phyloP scores from a whole-genome alignment of 2,888 invertebrate genomes.

The Platynereis dumerilii region DNA sequence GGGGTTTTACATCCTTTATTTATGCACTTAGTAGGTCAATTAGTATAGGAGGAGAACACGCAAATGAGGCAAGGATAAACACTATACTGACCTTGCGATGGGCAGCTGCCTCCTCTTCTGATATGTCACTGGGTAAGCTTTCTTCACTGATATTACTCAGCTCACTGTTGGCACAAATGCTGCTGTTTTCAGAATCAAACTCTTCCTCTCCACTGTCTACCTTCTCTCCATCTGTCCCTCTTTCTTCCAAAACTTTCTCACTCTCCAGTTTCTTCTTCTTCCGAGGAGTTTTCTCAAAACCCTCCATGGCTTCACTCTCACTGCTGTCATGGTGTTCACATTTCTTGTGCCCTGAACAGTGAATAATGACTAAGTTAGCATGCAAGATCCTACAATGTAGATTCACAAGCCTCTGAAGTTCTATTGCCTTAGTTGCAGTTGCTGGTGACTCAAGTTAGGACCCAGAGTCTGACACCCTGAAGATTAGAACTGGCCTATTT shows the following conservation, averaged over 20 bases:
- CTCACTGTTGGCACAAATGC: slow-evolving; percentile 46
- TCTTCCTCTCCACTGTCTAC: slow-evolving; percentile 21
- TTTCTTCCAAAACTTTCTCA: slow-evolving; percentile 29
- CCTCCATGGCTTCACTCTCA: slow-evolving; percentile 48
- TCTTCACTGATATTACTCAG: slow-evolving; percentile 55
- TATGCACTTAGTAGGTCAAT: too few species aligned
- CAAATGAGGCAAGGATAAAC: too few species aligned
- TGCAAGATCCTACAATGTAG: too few species aligned
- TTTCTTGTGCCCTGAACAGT: slow-evolving; percentile 15
- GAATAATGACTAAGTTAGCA: too few species aligned
- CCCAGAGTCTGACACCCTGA: too few species aligned
- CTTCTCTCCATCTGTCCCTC: neutral
- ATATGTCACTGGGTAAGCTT: slow-evolving; percentile 40
- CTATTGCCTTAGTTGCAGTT: too few species aligned
- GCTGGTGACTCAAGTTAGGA: too few species aligned
- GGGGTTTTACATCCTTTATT: too few species aligned
- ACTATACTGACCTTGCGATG: neutral
- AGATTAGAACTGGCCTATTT: too few species aligned
- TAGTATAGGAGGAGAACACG: too few species aligned
- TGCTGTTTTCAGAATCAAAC: slow-evolving; percentile 32
- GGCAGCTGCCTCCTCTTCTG: slow-evolving; percentile 28
- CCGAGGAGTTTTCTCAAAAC: slow-evolving; percentile 37
- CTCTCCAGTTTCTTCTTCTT: slow-evolving; percentile 13
- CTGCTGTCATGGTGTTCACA: slow-evolving; percentile 44
- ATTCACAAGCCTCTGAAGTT: too few species aligned